Percentiles rank a stretch among this genome's conserved stretches.
Conservation (phyloP, 2,888 invertebrate species). For the Lutraria lutraria region DNA sequence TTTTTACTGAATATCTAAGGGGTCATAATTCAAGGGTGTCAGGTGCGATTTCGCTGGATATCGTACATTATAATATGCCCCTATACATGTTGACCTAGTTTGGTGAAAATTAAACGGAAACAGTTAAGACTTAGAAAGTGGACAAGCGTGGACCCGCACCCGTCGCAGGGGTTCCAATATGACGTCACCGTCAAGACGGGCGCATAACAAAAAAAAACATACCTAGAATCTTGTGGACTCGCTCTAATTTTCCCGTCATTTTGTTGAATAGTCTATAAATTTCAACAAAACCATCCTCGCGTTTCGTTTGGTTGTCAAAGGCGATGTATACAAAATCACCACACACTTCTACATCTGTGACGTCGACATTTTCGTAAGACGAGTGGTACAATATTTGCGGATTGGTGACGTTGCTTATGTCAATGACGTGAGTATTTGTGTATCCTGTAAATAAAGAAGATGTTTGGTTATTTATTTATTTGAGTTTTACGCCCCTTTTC, state of each 20-base stretch:
- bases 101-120: no score
- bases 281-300: conserved; percentile 66
- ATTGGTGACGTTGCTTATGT: conserved; percentile 69
- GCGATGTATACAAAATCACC: conserved; percentile 74
- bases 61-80: no score
- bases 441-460: conserved; percentile 63
- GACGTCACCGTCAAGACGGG: no score
- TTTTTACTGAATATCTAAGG: no score
- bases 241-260: conserved; percentile 32
- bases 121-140: no score
- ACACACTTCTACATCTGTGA: conserved; percentile 80
- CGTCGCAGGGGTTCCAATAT: no score
- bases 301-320: conserved; percentile 62
- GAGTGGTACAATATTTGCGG: conserved; percentile 58
- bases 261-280: conserved; percentile 67
- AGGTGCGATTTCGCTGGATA: no score
- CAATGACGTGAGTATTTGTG: conserved; percentile 74
- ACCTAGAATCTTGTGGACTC: conserved; percentile 67
- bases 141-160: no score
- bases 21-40: no score
- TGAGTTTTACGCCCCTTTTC: no score
- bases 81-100: no score
- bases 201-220: background rate
- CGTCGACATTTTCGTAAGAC: conserved; percentile 60
- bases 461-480: no score